Evolutionary conservation across 2,888 invertebrate genomes (phyloP), one percentile per base, ranked within the genome.

Genomic region (Arctia plantaginis): DNA sequence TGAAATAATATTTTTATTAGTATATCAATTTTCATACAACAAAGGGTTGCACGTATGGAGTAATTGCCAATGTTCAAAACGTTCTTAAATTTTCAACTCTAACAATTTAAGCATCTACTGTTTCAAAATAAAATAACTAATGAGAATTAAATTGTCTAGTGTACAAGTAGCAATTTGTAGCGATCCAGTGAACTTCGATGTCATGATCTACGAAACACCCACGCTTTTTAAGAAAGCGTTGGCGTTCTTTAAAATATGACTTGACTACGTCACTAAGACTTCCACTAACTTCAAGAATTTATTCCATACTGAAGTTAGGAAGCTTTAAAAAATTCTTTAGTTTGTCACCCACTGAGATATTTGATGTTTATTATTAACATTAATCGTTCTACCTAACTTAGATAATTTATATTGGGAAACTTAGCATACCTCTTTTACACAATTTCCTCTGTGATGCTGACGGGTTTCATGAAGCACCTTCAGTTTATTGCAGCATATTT

Each of bases 181-280:
- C 27, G 39, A 69, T 55, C 55, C 55, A 27, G 35, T 15, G 10
- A 55, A 39, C 1, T 39, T 35, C 73, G 66, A 12, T 44, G 39
- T 41, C 68, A 15, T 47, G 1, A 74, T 74, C 74, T 27, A 20
- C 35, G 51, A 41, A 75, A 74, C 71, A n/a, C 81, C 79, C 75
- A 81, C 82, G 67, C 51, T 66, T 47, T 39, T 35, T 30, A 23
- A 59, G 6, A 55, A 10, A 12, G n/a, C 51, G 51, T 55, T 1
- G 51, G 51, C n/a, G 51, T 1, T n/a, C 12, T n/a, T n/a, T 55
- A 1, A 55, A 55, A 55, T 55, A 55, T 55, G 10, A 55, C n/a
- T 67, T 51, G 51, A 71, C 27, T 75, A 69, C 71, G 75, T 75
- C 75, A 71, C 33, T 33, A 55, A 55, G 55, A 44, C 47, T 71